Evolutionary conservation across 2,888 invertebrate species (phyloP), one percentile per base, ranked within the genome.

Genomic region (Coleophora deauratella): DNA sequence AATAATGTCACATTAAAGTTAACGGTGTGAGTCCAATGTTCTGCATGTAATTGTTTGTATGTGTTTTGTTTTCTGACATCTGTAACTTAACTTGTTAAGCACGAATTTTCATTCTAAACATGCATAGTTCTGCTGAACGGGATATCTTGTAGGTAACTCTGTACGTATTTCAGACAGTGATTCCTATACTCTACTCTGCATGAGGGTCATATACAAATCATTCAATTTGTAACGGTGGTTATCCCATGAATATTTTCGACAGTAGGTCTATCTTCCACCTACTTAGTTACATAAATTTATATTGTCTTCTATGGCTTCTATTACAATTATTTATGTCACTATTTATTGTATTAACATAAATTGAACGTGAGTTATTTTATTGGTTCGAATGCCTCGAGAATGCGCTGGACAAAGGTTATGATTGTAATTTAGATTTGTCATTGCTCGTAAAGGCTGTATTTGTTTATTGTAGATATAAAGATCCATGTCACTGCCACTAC

Each of bases 331-430:
- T 85, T 84, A 85, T 84, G 78, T 72, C 62, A 74, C 72, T 82
- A 82, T 85, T 84, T 85, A 85, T 84, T 77, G 76, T 81, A 85
- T 82, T 84, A 85, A 84, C 82, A 85, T 85, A 84, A 85, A 84
- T 84, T 85, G 82, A 77, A 79, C 84, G 67, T 84, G 84, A 84
- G 77, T 85, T 84, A 85, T 85, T 84, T 85, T 82, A 85, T 77
- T 78, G 66, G 67, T 56, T 68, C 60, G 67, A 81, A 75, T 75
- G 77, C 76, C 65, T 60, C 65, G 72, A 70, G 75, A 72, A 72
- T 65, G 66, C 75, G 65, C 54, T 66, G 75, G 70, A 76, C 73
- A 77, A 76, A 77, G 78, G 72, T 79, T 78, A 78, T 75, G 74
- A 74, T 75, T 70, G 78, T 80, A 71, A 74, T 71, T 79, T 72